Conservation (phyloP, 2,113 vertebrate species). For the Nycticryphes semicollaris region DNA sequence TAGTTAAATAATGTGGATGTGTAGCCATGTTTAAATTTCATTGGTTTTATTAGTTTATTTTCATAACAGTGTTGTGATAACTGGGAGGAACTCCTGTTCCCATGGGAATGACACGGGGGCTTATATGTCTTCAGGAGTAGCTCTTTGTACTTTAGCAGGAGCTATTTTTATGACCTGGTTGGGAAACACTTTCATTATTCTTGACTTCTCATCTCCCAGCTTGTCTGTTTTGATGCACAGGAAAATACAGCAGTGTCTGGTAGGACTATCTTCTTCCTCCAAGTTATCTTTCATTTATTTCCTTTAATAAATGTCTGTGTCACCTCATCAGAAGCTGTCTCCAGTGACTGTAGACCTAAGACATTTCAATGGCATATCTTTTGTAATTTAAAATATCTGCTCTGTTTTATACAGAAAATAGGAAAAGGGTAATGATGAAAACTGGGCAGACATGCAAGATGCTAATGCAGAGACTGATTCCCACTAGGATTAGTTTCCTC, state of each 20-base stretch:
- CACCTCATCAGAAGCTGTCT: neutral
- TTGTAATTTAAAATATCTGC: neutral
- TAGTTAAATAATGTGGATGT: neutral
- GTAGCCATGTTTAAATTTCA: neutral
- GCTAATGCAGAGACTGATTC: neutral
- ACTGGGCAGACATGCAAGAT: neutral
- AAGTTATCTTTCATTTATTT: neutral
- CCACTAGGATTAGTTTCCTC: neutral
- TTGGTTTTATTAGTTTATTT: neutral
- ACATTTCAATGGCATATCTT: neutral
- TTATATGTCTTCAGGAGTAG: neutral
- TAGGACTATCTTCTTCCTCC: neutral
- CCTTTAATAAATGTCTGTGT: neutral
- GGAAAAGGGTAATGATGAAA: neutral
- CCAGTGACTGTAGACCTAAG: neutral
- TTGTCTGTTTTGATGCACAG: neutral
- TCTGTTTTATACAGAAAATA: neutral
- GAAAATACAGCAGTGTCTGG: neutral
- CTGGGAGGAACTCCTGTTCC: neutral
- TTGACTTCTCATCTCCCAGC: neutral
- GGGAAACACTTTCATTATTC: neutral
- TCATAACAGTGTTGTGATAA: neutral
- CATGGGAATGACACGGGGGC: neutral
- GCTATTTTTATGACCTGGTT: neutral
- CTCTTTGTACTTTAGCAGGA: neutral